These are phyloP conservation scores for Morpho helenor DNA, from an alignment of 2,888 invertebrate genomes.

Conservation along the genomic window DNA sequence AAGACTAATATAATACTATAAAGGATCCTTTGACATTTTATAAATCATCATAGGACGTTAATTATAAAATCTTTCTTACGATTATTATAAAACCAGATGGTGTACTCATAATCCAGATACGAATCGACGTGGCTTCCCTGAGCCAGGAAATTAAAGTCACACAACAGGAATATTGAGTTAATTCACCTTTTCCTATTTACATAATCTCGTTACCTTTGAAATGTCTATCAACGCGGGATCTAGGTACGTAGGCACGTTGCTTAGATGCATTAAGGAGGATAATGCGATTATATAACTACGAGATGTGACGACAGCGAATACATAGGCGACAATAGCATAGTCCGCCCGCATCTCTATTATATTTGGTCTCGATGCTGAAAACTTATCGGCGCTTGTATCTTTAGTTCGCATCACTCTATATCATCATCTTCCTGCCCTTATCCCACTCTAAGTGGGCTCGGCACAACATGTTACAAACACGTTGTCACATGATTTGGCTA, in stretches of 20 bases:
- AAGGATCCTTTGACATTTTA: background rate
- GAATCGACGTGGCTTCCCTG: conserved; percentile 28
- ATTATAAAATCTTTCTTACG: conserved; percentile 8
- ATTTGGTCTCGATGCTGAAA: conserved; percentile 46
- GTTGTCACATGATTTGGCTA: too few species aligned
- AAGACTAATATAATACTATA: too few species aligned
- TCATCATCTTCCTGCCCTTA: conserved; percentile 26
- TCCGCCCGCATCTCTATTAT: conserved; percentile 57
- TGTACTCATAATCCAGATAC: conserved; percentile 23
- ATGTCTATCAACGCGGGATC: conserved; percentile 36
- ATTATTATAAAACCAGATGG: conserved; percentile 9
- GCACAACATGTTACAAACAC: too few species aligned
- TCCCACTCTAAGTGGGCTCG: too few species aligned
- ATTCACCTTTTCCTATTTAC: conserved; percentile 51
- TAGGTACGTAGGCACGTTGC: conserved; percentile 20
- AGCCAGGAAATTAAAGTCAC: conserved; percentile 50
- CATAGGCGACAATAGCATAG: conserved; percentile 9
- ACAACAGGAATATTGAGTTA: conserved; percentile 50
- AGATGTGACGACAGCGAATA: conserved; percentile 48
- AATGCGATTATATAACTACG: conserved; percentile 27
- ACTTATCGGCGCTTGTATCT: conserved; percentile 73
- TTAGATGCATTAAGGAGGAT: conserved; percentile 22
- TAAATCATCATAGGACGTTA: background rate
- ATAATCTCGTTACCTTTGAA: conserved; percentile 46
- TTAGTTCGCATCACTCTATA: conserved; percentile 71